Evolutionary conservation across 2,888 invertebrate genomes (phyloP).

Genomic region (Arge pagana): DNA sequence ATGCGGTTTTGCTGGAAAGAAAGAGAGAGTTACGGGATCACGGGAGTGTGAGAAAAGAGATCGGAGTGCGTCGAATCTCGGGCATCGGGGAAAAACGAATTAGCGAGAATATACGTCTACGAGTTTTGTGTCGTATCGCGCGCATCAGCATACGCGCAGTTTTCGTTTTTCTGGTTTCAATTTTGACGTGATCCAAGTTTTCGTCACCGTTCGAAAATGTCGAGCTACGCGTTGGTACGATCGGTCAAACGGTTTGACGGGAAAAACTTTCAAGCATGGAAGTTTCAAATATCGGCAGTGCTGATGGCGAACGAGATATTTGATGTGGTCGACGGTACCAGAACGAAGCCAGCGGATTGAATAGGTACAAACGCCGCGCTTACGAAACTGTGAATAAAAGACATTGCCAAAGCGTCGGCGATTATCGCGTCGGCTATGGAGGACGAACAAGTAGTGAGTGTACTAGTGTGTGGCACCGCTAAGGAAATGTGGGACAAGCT

Average conservation of each 20-base stretch:
- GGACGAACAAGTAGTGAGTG: conserved; percentile 18
- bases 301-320: conserved; percentile 26
- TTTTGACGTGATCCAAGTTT: no score
- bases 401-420: conserved; percentile 28
- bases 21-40: no score
- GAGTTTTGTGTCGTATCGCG: no score
- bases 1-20: no score
- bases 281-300: conserved; percentile 25
- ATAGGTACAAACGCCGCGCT: conserved; percentile 8
- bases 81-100: no score
- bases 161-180: no score
- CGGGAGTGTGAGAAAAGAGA: no score
- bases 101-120: no score
- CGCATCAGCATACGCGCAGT: no score
- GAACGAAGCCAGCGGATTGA: conserved; percentile 1
- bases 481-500: conserved; percentile 35
- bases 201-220: conserved; percentile 5
- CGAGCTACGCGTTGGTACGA: background rate
- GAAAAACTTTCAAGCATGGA: conserved; percentile 26
- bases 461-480: conserved; percentile 31
- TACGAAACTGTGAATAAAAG: conserved; percentile 23
- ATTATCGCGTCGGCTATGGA: conserved; percentile 27
- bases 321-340: conserved; percentile 25
- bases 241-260: conserved; percentile 21
- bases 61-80: no score